Conservation (phyloP, 2,113 vertebrate species). For the Piprites chloris region DNA sequence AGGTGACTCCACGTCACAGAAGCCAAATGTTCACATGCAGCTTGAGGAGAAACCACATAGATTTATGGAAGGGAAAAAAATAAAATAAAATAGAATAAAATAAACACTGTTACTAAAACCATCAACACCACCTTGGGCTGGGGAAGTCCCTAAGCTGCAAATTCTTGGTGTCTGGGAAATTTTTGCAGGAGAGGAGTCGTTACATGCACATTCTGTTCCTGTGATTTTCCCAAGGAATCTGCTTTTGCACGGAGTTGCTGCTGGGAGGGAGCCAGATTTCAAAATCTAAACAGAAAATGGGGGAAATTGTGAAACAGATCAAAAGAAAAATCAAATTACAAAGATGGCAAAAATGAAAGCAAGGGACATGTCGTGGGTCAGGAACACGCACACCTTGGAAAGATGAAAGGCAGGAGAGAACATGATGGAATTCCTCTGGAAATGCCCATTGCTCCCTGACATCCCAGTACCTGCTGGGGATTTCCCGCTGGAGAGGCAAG, state of each 20-base stretch:
- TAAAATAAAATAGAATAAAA: too few species aligned
- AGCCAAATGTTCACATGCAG: neutral
- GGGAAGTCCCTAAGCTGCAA: constrained; percentile 30
- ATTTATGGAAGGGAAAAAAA: neutral
- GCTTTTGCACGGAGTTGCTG: neutral
- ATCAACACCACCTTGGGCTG: constrained; percentile 12
- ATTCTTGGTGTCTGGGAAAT: neutral
- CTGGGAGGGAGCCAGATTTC: neutral
- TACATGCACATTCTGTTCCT: constrained; percentile 19
- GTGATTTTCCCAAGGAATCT: neutral
- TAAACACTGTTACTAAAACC: neutral
- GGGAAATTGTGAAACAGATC: neutral
- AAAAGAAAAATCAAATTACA: constrained; percentile 35
- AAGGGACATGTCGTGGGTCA: neutral
- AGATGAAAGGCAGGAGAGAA: neutral
- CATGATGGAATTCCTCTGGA: neutral
- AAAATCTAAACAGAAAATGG: neutral
- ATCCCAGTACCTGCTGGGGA: neutral
- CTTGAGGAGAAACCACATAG: neutral
- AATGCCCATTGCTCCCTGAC: neutral
- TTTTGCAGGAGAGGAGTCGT: neutral
- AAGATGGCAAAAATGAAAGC: neutral
- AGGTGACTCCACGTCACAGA: neutral
- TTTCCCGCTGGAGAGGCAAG: neutral
- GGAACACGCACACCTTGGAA: neutral